phyloP scores from a whole-genome alignment of 2,888 invertebrate genomes.

The Linyphia triangularis region DNA sequence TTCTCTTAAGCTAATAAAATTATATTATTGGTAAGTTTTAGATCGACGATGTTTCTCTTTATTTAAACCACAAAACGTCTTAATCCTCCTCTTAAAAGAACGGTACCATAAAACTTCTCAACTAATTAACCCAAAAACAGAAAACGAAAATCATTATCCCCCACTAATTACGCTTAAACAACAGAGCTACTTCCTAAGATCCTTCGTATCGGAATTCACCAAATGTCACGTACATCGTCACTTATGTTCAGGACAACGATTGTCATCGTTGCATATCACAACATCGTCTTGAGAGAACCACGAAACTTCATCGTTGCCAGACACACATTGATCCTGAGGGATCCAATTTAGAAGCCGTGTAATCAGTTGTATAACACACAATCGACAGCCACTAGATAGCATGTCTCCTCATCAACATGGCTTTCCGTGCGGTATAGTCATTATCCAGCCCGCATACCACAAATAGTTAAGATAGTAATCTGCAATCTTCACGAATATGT shows the following conservation, averaged over 20 bases:
- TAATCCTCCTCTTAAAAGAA: no score
- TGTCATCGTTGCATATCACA: background rate
- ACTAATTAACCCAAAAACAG: background rate
- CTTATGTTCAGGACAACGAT: background rate
- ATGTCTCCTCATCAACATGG: background rate
- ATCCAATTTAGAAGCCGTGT: background rate
- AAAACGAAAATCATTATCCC: background rate
- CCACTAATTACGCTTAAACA: background rate
- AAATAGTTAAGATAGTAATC: background rate
- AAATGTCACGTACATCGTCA: background rate
- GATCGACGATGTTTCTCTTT: no score
- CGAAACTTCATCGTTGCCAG: background rate
- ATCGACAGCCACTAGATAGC: constrained; percentile 6
- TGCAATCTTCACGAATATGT: background rate
- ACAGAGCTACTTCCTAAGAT: background rate
- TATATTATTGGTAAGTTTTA: no score
- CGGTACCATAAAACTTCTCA: background rate
- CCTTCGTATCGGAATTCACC: background rate
- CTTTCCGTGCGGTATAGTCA: background rate
- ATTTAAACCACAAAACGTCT: no score
- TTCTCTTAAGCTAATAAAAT: no score
- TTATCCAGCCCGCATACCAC: background rate
- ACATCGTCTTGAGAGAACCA: background rate
- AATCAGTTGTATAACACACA: constrained; percentile 6
- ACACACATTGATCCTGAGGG: background rate